Conservation (phyloP, 2,797 vertebrate species). For the Sebastes steindachneri region DNA sequence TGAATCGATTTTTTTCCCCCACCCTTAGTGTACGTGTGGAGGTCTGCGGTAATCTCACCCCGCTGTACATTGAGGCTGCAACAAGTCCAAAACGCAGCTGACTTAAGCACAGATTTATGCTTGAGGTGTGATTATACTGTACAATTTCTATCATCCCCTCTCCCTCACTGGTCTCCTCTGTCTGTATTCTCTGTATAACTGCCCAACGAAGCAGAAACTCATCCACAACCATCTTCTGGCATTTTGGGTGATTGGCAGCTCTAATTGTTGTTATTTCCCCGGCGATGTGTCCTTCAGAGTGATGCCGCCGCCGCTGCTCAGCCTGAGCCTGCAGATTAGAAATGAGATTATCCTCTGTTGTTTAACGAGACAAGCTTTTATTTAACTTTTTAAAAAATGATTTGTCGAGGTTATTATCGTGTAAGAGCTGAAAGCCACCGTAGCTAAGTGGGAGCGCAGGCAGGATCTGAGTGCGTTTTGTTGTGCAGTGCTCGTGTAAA, state of each 20-base stretch:
- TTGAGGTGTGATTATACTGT: slow-evolving; percentile 17
- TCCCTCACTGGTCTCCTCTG: slow-evolving; percentile 6
- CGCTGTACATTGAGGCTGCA: not conserved
- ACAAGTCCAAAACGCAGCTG: not conserved
- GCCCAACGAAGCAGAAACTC: slow-evolving; percentile 30
- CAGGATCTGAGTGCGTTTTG: not conserved
- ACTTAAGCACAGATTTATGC: slow-evolving; percentile 15
- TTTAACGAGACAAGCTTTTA: slow-evolving; percentile 49
- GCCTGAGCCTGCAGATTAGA: slow-evolving; percentile 38
- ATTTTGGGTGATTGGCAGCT: slow-evolving; percentile 74
- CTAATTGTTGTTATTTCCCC: slow-evolving; percentile 74
- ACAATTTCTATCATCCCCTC: slow-evolving; percentile 13
- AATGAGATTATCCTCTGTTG: slow-evolving; percentile 40
- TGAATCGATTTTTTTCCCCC: too few relatives aligned
- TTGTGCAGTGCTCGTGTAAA: slow-evolving; percentile 31
- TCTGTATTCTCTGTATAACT: slow-evolving; percentile 10
- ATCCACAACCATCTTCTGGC: slow-evolving; percentile 58
- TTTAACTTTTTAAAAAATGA: slow-evolving; percentile 27
- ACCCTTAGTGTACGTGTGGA: not conserved
- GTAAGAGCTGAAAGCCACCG: not conserved
- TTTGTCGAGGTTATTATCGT: slow-evolving; percentile 11
- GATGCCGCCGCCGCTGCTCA: not conserved
- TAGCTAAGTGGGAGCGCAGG: not conserved
- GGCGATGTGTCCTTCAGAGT: slow-evolving; percentile 53
- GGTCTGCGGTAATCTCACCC: not conserved